Conservation (phyloP, 2,797 vertebrate genomes). For the Protonibea diacanthus region DNA sequence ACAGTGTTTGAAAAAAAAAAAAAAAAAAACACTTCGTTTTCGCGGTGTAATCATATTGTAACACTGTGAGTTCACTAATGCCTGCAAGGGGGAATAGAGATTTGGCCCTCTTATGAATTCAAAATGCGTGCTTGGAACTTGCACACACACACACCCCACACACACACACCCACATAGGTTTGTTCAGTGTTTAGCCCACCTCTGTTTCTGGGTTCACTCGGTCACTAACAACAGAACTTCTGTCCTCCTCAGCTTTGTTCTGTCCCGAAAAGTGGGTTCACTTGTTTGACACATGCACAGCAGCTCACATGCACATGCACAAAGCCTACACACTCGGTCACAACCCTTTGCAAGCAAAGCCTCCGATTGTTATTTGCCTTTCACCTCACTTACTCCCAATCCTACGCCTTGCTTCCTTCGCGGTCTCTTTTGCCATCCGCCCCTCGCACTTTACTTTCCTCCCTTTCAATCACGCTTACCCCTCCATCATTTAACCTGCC, state of each 20-base stretch:
- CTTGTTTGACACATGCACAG: conserved; percentile 2
- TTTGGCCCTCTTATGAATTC: conserved; percentile 36
- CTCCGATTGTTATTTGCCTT: conserved; percentile 28
- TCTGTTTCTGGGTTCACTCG: conserved; percentile 15
- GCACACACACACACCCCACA: not conserved
- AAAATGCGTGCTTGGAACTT: conserved; percentile 19
- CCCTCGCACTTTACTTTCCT: conserved; percentile 14
- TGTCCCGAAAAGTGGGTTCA: conserved; percentile 8
- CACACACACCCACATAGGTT: conserved; percentile 12
- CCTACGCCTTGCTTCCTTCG: not conserved
- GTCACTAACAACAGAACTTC: conserved; percentile 42
- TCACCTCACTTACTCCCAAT: not conserved
- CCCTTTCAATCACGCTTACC: conserved; percentile 12
- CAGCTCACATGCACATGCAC: conserved; percentile 29
- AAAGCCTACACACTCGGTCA: conserved; percentile 4
- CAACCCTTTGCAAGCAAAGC: conserved; percentile 31
- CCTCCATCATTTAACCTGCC: conserved; percentile 17
- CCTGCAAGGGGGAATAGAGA: conserved; percentile 25
- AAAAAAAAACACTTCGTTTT: conserved; percentile 39
- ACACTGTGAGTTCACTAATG: conserved; percentile 44
- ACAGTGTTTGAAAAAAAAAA: conserved; percentile 36
- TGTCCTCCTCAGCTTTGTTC: conserved; percentile 43
- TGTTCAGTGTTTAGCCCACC: conserved; percentile 36
- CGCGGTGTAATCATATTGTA: conserved; percentile 52
- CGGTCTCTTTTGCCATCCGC: conserved; percentile 3